Evolutionary conservation across 2,797 vertebrate genomes (phyloP).

Genomic region (Sebastes itinus): DNA sequence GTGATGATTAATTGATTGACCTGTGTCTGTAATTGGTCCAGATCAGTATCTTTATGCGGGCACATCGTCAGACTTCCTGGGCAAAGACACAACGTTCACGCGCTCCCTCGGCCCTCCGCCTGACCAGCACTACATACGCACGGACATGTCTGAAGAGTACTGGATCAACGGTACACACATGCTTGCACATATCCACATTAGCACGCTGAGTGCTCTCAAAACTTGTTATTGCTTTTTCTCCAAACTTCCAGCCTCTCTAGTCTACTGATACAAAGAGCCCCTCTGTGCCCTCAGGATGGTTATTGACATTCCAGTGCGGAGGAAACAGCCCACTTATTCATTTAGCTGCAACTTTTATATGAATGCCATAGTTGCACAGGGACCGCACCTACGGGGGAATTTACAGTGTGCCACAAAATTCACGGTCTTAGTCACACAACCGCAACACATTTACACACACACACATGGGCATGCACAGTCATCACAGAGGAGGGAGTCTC

Average conservation of each 20-base stretch:
- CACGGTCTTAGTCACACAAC: slow-evolving; percentile 42
- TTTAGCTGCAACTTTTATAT: slow-evolving; percentile 74
- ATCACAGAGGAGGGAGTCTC: slow-evolving; percentile 15
- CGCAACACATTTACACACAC: neutral
- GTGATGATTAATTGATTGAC: neutral
- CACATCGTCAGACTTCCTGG: slow-evolving; percentile 97
- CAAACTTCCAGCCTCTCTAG: slow-evolving; percentile 43
- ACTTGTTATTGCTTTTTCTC: slow-evolving; percentile 52
- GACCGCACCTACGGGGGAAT: slow-evolving; percentile 72
- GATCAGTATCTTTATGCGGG: slow-evolving; percentile 95
- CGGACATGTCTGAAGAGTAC: slow-evolving; percentile 96
- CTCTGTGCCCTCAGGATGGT: slow-evolving; percentile 62
- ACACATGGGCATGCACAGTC: slow-evolving; percentile 11
- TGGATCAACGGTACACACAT: slow-evolving; percentile 95
- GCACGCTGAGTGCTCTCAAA: slow-evolving; percentile 43
- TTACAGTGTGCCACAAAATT: slow-evolving; percentile 72
- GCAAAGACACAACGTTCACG: slow-evolving; percentile 95
- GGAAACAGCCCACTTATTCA: slow-evolving; percentile 77
- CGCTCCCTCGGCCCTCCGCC: slow-evolving; percentile 93
- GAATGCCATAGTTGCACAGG: slow-evolving; percentile 58
- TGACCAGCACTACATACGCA: slow-evolving; percentile 95
- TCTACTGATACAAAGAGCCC: slow-evolving; percentile 62
- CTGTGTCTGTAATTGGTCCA: slow-evolving; percentile 64
- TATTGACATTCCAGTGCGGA: slow-evolving; percentile 74
- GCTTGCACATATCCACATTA: slow-evolving; percentile 31